Base-by-base conservation (phyloP, 2,888 invertebrate genomes). In the Dermolepida albohirtum region DNA sequence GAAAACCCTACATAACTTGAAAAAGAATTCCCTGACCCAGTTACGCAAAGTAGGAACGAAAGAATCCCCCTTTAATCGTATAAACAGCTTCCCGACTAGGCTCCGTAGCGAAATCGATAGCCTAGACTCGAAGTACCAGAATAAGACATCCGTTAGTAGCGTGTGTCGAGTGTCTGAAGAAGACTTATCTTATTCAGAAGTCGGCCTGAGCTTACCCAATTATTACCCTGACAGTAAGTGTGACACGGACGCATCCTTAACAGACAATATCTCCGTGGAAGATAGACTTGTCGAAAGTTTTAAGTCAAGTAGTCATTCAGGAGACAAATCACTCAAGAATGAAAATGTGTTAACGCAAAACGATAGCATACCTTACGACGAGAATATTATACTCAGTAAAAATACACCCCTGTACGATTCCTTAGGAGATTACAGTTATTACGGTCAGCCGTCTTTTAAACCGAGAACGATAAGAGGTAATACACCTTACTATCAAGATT, bases 111-210 rank as follows among this genome's bases (percentile, higher is more conserved):
- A 87, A 81, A 85, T 86, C 68, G 88, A 88, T 75, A 87, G 87
- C 78, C 81, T 87, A 74, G 87, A 87, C 79, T 87, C 87, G 1
- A 87, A 87, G 76, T 87, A 86, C 81, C 86, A 87, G 47, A 84
- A 87, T 74, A 87, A 86, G 78, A 85, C 87, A 76, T 86, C 86
- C 66, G 85, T 85, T 68, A 86, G 78, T 57, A 76, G 74, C 50
- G 54, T 68, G 22, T 77, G 67, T 52, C 73, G 71, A 29, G 74
- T 75, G 12, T 79, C 79, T 7, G 77, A 77, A 62, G 79, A 81
- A 64, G 77, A 80, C 63, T 51, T 77, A 17, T 72, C 74, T 29
- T 85, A 78, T 84, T 84, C 72, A 74, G 85, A 72, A 84, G 86
- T 78, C 80, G 79, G 78, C 12, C 74, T 84, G 34, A 82, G 80